phyloP scores from a whole-genome alignment of 1,140 invertebrate genomes.

The Heliothis virescens region DNA sequence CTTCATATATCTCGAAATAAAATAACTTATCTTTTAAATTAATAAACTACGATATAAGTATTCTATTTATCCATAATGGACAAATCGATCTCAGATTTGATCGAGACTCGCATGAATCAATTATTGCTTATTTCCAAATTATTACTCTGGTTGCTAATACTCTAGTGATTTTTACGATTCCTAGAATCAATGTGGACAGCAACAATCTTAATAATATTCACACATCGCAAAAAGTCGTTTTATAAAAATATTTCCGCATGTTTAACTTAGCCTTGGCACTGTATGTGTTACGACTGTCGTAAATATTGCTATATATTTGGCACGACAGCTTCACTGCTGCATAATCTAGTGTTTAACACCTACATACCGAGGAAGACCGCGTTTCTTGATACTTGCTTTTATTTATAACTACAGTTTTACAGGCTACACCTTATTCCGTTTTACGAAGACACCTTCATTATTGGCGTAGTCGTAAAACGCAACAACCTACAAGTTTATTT shows the following conservation, averaged over 20 bases:
- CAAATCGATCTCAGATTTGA: no score
- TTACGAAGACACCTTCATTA: not conserved
- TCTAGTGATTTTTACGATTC: not conserved
- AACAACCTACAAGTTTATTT: not conserved
- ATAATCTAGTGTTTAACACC: slow-evolving; percentile 3
- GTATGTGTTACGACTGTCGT: not conserved
- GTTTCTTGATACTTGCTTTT: not conserved
- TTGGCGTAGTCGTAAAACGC: not conserved
- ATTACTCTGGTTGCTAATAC: not conserved
- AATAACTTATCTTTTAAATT: no score
- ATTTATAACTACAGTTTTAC: not conserved
- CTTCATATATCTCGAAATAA: no score
- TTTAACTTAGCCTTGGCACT: not conserved
- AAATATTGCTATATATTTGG: slow-evolving; percentile 4
- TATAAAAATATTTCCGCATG: not conserved
- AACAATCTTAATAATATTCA: not conserved
- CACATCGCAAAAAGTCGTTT: not conserved
- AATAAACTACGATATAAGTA: no score
- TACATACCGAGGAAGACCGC: not conserved
- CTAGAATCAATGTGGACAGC: not conserved
- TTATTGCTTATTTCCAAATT: not conserved
- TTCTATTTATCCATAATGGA: no score
- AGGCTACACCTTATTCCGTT: not conserved
- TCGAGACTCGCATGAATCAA: no score
- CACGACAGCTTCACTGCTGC: slow-evolving; percentile 8